Base-by-base conservation (phyloP, 1,140 invertebrate species). In the Orussus abietinus region DNA sequence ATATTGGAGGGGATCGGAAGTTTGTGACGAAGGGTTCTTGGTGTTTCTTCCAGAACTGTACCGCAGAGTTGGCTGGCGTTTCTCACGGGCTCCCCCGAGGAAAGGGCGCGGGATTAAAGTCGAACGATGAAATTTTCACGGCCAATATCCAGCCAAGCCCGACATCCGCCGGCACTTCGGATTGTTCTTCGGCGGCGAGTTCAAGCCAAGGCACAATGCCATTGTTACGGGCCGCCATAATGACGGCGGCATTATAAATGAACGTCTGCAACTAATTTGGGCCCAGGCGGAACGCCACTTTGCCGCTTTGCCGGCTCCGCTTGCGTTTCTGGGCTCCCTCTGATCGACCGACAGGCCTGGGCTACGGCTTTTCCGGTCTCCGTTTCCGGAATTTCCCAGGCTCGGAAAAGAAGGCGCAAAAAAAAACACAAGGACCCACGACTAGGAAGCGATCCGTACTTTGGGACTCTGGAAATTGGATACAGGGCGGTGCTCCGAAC, bases 191-290 rank as follows among this genome's bases (percentile, higher is more conserved):
- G 38, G 19, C 18, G 37, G 37, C 28, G 51, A 38, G 48, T 29
- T 37, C 29, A 38, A 29, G 45, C 43, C 40, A 34, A 14, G 34
- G 42, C 34, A 59, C 58, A 66, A 67, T 66, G 51, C 49, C 55
- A 64, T 64, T 64, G 58, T 63, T 42, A 41, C 43, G 9, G 29
- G 13, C 39, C 25, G 58, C 49, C 54, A 62, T 63, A 66, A 69
- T 65, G 57, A 53, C 51, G 45, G 45, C 57, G 48, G 56, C 45
- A 60, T 69, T 69, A 70, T 67, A 70, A 68, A 68, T 64, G 63
- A 59, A 67, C 53, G 66, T 65, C 63, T 65, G 66, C 63, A 58
- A 67, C 64, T 69, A 69, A 70, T 69, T 70, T 69, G 59, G 53
- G 49, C 51, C 62, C 50, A 57, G 57, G 51, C 57, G 55, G n/a